Percentiles rank a stretch among this genome's conserved stretches.
These are phyloP conservation scores for Nothocercus julius DNA, from an alignment of 2,113 vertebrate genomes.

Conservation along the genomic window DNA sequence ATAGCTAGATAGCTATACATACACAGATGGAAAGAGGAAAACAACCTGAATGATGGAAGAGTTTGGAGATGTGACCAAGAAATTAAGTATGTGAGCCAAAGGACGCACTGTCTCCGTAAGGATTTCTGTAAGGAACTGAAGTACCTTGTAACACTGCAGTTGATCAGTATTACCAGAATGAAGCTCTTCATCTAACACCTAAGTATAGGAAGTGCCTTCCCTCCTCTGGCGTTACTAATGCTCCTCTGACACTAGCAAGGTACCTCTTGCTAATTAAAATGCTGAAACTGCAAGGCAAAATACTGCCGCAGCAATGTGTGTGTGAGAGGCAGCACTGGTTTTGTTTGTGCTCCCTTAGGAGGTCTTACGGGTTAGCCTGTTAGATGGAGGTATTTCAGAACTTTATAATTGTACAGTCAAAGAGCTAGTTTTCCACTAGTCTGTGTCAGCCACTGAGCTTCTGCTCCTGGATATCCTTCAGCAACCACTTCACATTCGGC, in stretches of 20 bases:
- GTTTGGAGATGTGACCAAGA: not conserved
- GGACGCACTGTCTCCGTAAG: not conserved
- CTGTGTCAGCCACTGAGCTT: not conserved
- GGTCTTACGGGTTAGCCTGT: not conserved
- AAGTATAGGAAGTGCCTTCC: not conserved
- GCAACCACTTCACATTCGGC: not conserved
- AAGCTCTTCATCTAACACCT: not conserved
- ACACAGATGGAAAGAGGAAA: not conserved
- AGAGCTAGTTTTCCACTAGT: not conserved
- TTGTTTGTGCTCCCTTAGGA: not conserved
- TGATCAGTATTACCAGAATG: not conserved
- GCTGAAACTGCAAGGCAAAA: not conserved
- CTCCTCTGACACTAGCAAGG: not conserved
- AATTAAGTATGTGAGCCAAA: not conserved
- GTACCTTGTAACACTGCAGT: not conserved
- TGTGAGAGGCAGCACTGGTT: not conserved
- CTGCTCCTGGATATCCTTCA: not conserved
- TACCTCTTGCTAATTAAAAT: not conserved
- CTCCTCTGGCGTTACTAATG: not conserved
- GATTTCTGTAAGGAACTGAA: not conserved
- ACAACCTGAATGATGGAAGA: not conserved
- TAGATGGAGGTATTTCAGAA: not conserved
- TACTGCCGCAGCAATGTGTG: rapidly evolving
- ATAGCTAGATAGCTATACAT: too few relatives aligned
- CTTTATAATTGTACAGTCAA: not conserved